A percentile compares a stretch with the other conserved stretches of the same genome.
Evolutionary conservation across 2,113 vertebrate species (phyloP).

Genomic region (Rattus rattus): DNA sequence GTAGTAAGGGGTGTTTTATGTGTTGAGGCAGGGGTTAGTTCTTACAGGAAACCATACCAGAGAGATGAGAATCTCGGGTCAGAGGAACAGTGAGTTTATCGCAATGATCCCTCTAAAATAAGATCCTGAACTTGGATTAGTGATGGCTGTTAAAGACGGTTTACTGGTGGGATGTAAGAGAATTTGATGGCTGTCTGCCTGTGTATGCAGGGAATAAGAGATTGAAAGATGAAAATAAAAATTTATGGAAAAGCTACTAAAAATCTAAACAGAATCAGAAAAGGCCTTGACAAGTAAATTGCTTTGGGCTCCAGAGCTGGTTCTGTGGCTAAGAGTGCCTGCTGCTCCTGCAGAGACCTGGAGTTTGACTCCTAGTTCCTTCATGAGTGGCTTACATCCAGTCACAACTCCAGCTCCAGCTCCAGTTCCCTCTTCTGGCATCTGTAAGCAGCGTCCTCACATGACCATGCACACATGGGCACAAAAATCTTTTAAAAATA

Average conservation of each 20-base stretch:
- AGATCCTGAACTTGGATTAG: background rate
- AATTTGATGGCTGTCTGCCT: background rate
- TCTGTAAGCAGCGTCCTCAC: background rate
- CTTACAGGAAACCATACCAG: background rate
- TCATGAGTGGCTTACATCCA: background rate
- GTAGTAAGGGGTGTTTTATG: background rate
- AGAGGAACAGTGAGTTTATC: background rate
- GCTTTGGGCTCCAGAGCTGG: background rate
- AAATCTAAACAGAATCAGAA: background rate
- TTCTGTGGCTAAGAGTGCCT: background rate
- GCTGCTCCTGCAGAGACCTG: background rate
- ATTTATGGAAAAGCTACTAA: background rate
- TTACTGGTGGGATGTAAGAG: background rate
- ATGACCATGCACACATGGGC: background rate
- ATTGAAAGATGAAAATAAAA: background rate
- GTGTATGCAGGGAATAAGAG: background rate
- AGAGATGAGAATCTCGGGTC: background rate
- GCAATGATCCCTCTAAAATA: background rate
- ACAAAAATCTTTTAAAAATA: background rate
- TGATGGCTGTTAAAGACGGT: background rate
- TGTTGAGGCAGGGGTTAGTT: background rate
- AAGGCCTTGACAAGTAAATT: constrained; percentile 15
- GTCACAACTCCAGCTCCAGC: background rate
- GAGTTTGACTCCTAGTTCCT: background rate
- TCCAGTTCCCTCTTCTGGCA: background rate